Evolutionary conservation across 1,140 invertebrate genomes (phyloP), one percentile per base, ranked within the genome.

Genomic region (Pseudomyrmex pallidus): DNA sequence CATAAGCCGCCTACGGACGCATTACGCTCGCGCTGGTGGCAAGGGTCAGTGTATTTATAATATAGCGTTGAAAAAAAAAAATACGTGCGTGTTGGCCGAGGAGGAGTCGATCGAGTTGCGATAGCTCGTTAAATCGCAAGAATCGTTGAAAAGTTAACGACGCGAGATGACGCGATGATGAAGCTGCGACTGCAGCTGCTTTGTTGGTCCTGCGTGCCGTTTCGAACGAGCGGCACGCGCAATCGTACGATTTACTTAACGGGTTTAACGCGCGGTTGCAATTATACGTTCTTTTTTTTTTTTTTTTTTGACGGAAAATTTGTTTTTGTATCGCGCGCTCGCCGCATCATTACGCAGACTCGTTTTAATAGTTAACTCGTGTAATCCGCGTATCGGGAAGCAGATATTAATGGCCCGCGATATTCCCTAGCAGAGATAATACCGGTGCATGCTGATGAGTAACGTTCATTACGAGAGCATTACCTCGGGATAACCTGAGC

Each of bases 401-500:
- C 74, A 72, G 64, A 86, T 84, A 88, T 90, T 86, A 88, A 77
- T 84, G 82, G 77, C 61, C 76, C 83, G 77, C 73, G 67, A 85
- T 86, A 89, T 85, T 83, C 70, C 70, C 68, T 85, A 84, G 72
- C 68, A 57, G 35, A 50, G 77, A 80, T 77, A 86, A 85, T 87
- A 82, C 76, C 63, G 76, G 57, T 83, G 88, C 89, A 85, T 86
- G 85, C 86, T 89, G 90, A 92, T 90, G 90, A 92, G 88, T 91
- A 90, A 91, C 89, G 87, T 92, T 92, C 90, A 92, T 92, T 92
- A 92, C 89, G 83, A 83, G 67, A 90, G 88, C 85, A 91, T 92
- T 91, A 92, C 87, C 87, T 87, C 66, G 73, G 87, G 84, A 92
- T 90, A 90, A 89, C 89, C 84, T 72, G 87, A 88, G 85, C 80